A percentile compares a stretch with the other conserved stretches of the same genome.
Conservation (phyloP, 2,797 vertebrate genomes). For the Streptopelia turtur region DNA sequence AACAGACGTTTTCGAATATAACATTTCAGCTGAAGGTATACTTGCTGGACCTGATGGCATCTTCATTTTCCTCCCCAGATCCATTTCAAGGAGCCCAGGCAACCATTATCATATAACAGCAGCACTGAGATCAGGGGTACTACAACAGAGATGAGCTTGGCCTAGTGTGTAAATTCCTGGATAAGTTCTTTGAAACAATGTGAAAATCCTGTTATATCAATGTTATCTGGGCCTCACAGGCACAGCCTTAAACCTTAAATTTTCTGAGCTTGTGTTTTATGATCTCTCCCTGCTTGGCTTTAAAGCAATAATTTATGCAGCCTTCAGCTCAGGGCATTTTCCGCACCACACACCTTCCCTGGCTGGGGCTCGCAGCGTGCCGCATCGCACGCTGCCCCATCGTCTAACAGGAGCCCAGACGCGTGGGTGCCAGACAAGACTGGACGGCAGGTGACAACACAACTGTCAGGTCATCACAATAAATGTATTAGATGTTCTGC, state of each 20-base stretch:
- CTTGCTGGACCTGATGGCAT: background rate
- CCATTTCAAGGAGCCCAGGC: background rate
- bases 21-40: background rate
- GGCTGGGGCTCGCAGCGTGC: background rate
- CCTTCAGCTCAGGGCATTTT: background rate
- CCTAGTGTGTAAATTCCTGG: background rate
- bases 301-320: constrained; percentile 8
- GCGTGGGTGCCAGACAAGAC: background rate
- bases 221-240: background rate
- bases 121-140: background rate
- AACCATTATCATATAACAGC: background rate
- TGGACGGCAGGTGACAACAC: background rate
- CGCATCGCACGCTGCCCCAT: background rate
- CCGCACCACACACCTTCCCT: background rate
- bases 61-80: constrained; percentile 5
- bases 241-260: background rate
- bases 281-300: background rate
- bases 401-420: background rate
- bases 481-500: background rate
- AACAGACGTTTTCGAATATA: background rate
- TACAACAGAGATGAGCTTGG: background rate
- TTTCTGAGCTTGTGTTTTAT: background rate
- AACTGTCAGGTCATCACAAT: background rate
- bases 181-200: constrained; percentile 7
- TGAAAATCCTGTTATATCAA: background rate